Evolutionary conservation across 2,888 invertebrate species (phyloP).

Genomic region (Ptilodon capucinus): DNA sequence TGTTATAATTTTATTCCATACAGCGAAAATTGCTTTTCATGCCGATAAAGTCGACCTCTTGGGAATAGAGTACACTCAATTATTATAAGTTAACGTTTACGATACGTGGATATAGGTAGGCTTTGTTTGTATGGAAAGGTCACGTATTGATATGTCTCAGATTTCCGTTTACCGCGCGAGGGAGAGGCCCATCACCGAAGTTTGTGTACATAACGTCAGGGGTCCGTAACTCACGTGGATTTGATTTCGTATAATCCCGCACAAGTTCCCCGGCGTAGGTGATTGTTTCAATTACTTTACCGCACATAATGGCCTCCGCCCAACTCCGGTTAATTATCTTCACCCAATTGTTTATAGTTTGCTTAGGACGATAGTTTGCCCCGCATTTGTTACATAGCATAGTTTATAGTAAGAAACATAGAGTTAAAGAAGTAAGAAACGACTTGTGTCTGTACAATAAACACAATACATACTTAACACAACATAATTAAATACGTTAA

Average conservation of each 20-base stretch:
- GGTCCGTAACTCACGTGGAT: slow-evolving; percentile 4
- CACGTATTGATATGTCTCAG: not conserved
- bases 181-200: not conserved
- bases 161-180: not conserved
- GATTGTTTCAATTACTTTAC: slow-evolving; percentile 31
- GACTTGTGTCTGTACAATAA: no score
- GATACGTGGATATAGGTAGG: no score
- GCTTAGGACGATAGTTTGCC: no score
- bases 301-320: slow-evolving; percentile 21
- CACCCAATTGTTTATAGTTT: not conserved
- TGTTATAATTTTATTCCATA: not conserved
- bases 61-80: not conserved
- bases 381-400: not conserved
- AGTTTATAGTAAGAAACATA: no score
- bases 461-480: no score
- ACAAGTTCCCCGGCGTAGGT: slow-evolving; percentile 8
- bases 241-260: slow-evolving; percentile 7
- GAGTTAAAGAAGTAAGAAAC: not conserved
- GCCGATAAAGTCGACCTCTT: not conserved
- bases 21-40: not conserved
- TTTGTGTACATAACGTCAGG: not conserved
- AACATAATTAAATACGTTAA: no score
- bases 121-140: not conserved
- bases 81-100: no score
- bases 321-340: slow-evolving; percentile 21